Conservation (phyloP, 1,140 invertebrate genomes). For the Linepithema humile region DNA sequence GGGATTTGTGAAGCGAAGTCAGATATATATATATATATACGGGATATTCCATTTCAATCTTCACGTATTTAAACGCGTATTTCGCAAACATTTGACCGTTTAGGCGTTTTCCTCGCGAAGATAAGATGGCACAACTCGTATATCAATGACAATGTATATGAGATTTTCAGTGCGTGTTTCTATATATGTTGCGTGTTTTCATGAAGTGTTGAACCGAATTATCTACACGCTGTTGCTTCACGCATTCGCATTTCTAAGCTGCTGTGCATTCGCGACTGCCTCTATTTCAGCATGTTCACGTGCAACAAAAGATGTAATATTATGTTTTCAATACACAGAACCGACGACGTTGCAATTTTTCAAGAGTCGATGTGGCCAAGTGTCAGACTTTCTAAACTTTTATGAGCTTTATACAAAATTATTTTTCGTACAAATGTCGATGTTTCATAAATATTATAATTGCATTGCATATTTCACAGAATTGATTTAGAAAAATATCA, state of each 20-base stretch:
- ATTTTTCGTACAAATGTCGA: not conserved
- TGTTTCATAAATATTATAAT: not conserved
- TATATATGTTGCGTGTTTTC: conserved; percentile 61
- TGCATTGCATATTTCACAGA: not conserved
- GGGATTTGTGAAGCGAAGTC: not conserved
- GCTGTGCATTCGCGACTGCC: conserved; percentile 71
- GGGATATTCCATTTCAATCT: not conserved
- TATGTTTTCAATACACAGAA: conserved; percentile 30
- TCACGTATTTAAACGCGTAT: not conserved
- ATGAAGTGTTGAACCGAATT: conserved; percentile 44
- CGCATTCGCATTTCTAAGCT: conserved; percentile 71
- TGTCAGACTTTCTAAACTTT: not conserved
- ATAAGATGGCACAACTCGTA: not conserved
- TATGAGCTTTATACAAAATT: not conserved
- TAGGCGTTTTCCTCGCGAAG: not conserved
- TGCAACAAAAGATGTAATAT: conserved; percentile 60
- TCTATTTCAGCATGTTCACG: conserved; percentile 70
- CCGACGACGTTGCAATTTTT: not conserved
- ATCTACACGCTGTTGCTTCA: conserved; percentile 63
- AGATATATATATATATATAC: no score
- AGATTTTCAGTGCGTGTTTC: conserved; percentile 60
- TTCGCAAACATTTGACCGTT: not conserved
- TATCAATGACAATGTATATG: conserved; percentile 40
- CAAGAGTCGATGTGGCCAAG: conserved; percentile 10
- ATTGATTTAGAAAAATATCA: not conserved